A percentile compares a stretch with the other conserved stretches of the same genome.
These are phyloP conservation scores for Brachyptera risi DNA, from an alignment of 2,888 invertebrate genomes.

Conservation along the genomic window DNA sequence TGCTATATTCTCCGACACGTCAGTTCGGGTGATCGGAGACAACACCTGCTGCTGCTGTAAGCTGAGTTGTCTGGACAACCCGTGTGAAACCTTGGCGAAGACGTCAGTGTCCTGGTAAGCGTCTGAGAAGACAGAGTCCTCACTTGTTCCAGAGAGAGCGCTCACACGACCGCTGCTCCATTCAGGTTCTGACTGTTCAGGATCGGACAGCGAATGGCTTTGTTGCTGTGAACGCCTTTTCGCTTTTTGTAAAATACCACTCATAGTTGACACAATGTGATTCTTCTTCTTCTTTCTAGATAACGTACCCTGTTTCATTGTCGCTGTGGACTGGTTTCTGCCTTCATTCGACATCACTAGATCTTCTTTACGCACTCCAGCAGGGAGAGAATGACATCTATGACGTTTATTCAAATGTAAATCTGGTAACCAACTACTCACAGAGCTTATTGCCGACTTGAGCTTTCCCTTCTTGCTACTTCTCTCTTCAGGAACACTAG, in stretches of 20 bases:
- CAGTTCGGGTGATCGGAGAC: not conserved
- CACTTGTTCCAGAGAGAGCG: slow-evolving; percentile 60
- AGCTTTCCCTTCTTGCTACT: slow-evolving; percentile 66
- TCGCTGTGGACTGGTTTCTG: slow-evolving; percentile 7
- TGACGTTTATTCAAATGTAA: slow-evolving; percentile 71
- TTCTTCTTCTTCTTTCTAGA: slow-evolving; percentile 70
- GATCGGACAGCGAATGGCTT: slow-evolving; percentile 66
- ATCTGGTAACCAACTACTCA: slow-evolving; percentile 78
- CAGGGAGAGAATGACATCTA: slow-evolving; percentile 77
- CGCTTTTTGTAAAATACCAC: slow-evolving; percentile 80
- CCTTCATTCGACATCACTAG: slow-evolving; percentile 40
- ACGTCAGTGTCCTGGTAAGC: slow-evolving; percentile 58
- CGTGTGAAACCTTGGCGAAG: slow-evolving; percentile 57
- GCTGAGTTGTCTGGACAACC: slow-evolving; percentile 44
- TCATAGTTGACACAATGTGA: slow-evolving; percentile 76
- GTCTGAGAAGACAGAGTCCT: slow-evolving; percentile 67
- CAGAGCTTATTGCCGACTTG: slow-evolving; percentile 75
- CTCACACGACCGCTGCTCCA: slow-evolving; percentile 59
- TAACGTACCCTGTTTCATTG: slow-evolving; percentile 25
- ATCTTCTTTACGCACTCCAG: slow-evolving; percentile 59
- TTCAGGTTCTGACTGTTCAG: slow-evolving; percentile 56
- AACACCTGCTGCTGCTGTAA: slow-evolving; percentile 40
- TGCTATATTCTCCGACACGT: slow-evolving; percentile 33
- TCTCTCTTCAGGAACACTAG: slow-evolving; percentile 52
- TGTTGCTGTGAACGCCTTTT: slow-evolving; percentile 56